Base-by-base conservation (phyloP, 2,113 vertebrate genomes). In the Asarcornis scutulata region DNA sequence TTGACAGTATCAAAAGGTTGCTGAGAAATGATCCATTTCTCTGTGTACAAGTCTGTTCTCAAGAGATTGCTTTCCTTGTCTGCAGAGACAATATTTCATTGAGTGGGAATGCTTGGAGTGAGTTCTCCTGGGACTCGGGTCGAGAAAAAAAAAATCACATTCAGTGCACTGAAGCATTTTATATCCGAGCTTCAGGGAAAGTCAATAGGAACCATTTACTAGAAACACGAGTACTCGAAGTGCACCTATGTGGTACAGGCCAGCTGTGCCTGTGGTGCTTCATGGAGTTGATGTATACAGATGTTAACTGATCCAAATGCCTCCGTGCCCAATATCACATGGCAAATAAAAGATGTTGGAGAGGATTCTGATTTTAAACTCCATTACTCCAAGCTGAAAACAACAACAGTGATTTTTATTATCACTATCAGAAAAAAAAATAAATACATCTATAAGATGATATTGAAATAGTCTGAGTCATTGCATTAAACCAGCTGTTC, bases 51-150 rank as follows among this genome's bases (percentile, higher is more conserved):
- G 88, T 52, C 88, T n/a, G 13, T 66, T 8, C 69, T 75, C 66
- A 27, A 56, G 53, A 93, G 83, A 92, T 93, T 94, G 66, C 77
- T 93, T 96, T 90, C 86, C 59, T 76, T 38, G 53, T 25, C 83
- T 91, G 73, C 86, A 84, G 92, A 96, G 83, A 95, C 86, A 91
- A 79, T 91, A 93, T 96, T 97, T 97, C 91, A 96, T 62, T 66
- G 86, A 92, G n/a, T 91, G 58, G 58, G 80, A 44, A 92, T 64
- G 88, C 42, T 66, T 82, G 88, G 66, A 96, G 80, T 46, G 74
- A 88, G 92, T 82, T 46, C 93, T 79, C 77, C 6, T 32, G 90
- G 96, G 95, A 89, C 73, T 68, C 23, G 31, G 55, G 78, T 31
- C 36, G 88, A 96, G 66, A 7, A 52, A 63, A 46, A 46, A 46